phyloP scores from a whole-genome alignment of 1,140 invertebrate species.

The Pomacea maculata region DNA sequence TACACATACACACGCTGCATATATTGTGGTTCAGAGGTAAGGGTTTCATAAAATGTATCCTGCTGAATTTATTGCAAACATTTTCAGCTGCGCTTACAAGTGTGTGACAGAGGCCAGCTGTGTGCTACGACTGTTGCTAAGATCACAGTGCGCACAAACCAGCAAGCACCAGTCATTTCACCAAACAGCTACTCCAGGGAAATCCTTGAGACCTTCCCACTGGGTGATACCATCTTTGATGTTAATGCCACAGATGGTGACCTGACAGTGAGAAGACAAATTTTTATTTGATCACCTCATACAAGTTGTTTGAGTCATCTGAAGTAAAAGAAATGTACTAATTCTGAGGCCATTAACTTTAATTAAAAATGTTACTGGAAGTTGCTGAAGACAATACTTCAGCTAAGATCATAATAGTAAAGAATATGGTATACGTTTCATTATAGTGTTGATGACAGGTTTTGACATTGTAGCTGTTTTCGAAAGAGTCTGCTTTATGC shows the following conservation, averaged over 20 bases:
- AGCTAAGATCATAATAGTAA: too few relatives aligned
- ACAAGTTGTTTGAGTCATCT: too few relatives aligned
- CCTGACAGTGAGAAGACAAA: constrained; percentile 31
- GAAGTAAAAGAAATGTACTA: constrained; percentile 34
- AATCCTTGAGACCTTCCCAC: constrained; percentile 72
- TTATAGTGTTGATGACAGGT: too few relatives aligned
- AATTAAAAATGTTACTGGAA: too few relatives aligned
- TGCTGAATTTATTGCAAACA: neutral
- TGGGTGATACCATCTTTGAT: constrained; percentile 42
- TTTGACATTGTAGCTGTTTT: too few relatives aligned
- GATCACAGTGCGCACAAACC: constrained; percentile 75
- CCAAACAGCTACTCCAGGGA: constrained; percentile 21
- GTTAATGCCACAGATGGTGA: constrained; percentile 71
- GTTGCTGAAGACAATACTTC: too few relatives aligned
- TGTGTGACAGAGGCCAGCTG: constrained; percentile 85
- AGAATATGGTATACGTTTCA: too few relatives aligned
- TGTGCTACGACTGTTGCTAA: constrained; percentile 83
- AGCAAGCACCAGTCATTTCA: constrained; percentile 37
- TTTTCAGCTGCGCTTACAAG: constrained; percentile 49
- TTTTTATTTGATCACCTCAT: constrained; percentile 45
- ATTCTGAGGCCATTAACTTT: too few relatives aligned
- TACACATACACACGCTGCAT: too few relatives aligned
- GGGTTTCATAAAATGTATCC: too few relatives aligned
- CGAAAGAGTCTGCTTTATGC: too few relatives aligned
- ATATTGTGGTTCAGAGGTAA: too few relatives aligned